Evolutionary conservation across 2,113 vertebrate genomes (phyloP), one percentile per base, ranked within the genome.

Genomic region (Anser brachyrhynchus): DNA sequence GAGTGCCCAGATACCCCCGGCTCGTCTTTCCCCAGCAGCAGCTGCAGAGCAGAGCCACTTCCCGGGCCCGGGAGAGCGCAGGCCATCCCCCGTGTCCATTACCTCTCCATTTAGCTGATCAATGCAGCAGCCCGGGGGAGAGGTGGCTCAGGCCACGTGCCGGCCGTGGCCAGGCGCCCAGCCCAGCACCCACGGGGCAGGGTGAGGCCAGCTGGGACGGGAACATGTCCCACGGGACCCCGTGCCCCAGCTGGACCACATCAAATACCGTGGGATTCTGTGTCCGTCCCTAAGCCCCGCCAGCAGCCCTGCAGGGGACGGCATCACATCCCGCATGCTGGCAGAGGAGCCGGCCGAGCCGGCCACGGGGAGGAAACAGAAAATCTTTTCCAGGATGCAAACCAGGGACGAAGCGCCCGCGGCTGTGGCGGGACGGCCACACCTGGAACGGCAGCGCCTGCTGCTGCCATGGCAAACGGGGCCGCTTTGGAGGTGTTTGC

Each of bases 1-100:
- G 44, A 18, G 12, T 49, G 29, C 11, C 20, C 2, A 0, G 52
- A 33, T 16, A 39, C 9, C 25, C 58, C 57, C 5, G 0, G 66
- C 74, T 52, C 23, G 0, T 1, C 28, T 69, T 84, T 73, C 57
- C 52, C 2, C 1, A 52, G 52, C 4, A 19, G 44, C 3, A 3
- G 54, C 62, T 1, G 5, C 58, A 62, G 59, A 66, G 69, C 57
- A 66, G 54, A 62, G 69, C 64, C 3, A 3, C 52, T 84, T 57
- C 33, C 29, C 51, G 2, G 21, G 31, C 51, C 29, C 55, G 18
- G n/a, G 73, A 55, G 28, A 80, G 12, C 4, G 0, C 13, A 1
- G 13, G 26, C 51, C 62, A 29, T 89, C 17, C 5, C 7, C 62
- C 8, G 6, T 65, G 62, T 39, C 62, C 62, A 41, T 25, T 52